A percentile compares a stretch with the other conserved stretches of the same genome.
Evolutionary conservation across 2,113 vertebrate genomes (phyloP).

Genomic region (pig (Sus scrofa)): T2T-Sscrofa CM000820.6:93342501-93343000

Average conservation of each 20-base stretch:
- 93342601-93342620: not conserved
- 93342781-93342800: not conserved
- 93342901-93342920: not conserved
- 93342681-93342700: not conserved
- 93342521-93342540: too few relatives aligned
- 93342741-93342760: not conserved
- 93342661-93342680: slow-evolving; percentile 47
- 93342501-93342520: too few relatives aligned
- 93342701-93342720: not conserved
- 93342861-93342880: not conserved
- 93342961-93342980: too few relatives aligned
- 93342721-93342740: slow-evolving; percentile 3
- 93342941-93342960: too few relatives aligned
- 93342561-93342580: too few relatives aligned
- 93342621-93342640: slow-evolving; percentile 31
- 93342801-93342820: not conserved
- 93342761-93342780: not conserved
- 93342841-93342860: not conserved
- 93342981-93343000: too few relatives aligned
- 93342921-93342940: too few relatives aligned
- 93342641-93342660: slow-evolving; percentile 1
- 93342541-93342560: too few relatives aligned
- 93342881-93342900: too few relatives aligned
- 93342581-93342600: not conserved
- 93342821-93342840: not conserved